These are phyloP conservation scores for Rambutsinella grinnellia DNA, from an alignment of 2,888 invertebrate genomes.

Conservation along the genomic window DNA sequence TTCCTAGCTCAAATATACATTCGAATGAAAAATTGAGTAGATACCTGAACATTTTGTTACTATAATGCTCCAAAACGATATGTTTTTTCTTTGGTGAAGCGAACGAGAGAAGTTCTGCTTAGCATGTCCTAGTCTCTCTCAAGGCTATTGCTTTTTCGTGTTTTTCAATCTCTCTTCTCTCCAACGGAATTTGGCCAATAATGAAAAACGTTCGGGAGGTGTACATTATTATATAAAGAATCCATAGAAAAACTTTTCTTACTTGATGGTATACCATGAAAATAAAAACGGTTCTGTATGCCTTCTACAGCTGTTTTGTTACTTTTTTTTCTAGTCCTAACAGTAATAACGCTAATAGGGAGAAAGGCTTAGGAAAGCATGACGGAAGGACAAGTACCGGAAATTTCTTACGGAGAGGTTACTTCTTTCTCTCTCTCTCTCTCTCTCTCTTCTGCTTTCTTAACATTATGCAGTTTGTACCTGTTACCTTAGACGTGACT, in stretches of 20 bases:
- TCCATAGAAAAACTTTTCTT: no score
- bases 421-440: not conserved
- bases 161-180: not conserved
- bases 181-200: constrained; percentile 24
- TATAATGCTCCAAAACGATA: no score
- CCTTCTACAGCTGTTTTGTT: not conserved
- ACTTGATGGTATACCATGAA: no score
- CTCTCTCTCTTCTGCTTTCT: not conserved
- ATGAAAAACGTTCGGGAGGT: constrained; percentile 10
- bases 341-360: not conserved
- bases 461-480: not conserved
- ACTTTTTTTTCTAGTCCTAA: not conserved
- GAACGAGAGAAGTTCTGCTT: not conserved
- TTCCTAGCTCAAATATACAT: no score
- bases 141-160: constrained; percentile 25
- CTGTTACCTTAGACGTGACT: constrained; percentile 12
- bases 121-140: constrained; percentile 8
- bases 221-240: no score
- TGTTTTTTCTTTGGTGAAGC: no score
- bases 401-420: constrained; percentile 33
- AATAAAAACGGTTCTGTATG: not conserved
- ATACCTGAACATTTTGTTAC: no score
- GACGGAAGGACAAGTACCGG: constrained; percentile 39
- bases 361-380: constrained; percentile 14
- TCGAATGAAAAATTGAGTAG: constrained; percentile 30